A percentile compares a stretch with the other conserved stretches of the same genome.
phyloP scores from a whole-genome alignment of 53 echinoderm and acorn worm genomes.

The Crossaster papposus region DNA sequence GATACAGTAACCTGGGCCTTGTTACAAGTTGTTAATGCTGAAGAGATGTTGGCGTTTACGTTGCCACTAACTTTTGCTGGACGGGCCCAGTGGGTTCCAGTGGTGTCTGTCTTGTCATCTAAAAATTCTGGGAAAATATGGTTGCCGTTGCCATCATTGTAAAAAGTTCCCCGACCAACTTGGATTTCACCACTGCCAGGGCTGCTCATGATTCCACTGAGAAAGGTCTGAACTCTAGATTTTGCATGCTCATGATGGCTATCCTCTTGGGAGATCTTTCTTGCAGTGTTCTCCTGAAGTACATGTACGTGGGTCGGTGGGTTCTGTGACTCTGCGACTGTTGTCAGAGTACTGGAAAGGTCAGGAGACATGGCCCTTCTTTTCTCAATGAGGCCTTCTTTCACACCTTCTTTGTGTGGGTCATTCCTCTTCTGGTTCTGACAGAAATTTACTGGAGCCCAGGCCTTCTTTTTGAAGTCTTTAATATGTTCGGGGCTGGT shows the following conservation, averaged over 20 bases:
- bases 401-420: background rate
- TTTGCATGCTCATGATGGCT: slow-evolving; percentile 38
- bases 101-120: background rate
- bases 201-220: slow-evolving; percentile 40
- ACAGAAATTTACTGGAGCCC: slow-evolving; percentile 43
- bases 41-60: slow-evolving; percentile 21
- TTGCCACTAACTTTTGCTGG: background rate
- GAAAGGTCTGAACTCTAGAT: slow-evolving; percentile 25
- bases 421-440: slow-evolving; percentile 11
- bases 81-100: background rate
- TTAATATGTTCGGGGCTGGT: slow-evolving; percentile 10
- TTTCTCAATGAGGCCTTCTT: background rate
- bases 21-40: background rate
- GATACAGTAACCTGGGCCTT: background rate
- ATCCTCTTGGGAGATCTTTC: slow-evolving; percentile 14
- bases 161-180: background rate
- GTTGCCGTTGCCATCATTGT: slow-evolving; percentile 42
- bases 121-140: background rate
- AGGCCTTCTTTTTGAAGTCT: slow-evolving; percentile 40
- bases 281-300: slow-evolving; percentile 4
- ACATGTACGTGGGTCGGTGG: background rate
- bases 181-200: background rate
- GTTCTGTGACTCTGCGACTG: background rate
- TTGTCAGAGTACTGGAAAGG: background rate
- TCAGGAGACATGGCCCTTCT: background rate